Evolutionary conservation across 1,140 invertebrate genomes (phyloP), one percentile per base, ranked within the genome.

Genomic region (Pollicipes pollicipes): DNA sequence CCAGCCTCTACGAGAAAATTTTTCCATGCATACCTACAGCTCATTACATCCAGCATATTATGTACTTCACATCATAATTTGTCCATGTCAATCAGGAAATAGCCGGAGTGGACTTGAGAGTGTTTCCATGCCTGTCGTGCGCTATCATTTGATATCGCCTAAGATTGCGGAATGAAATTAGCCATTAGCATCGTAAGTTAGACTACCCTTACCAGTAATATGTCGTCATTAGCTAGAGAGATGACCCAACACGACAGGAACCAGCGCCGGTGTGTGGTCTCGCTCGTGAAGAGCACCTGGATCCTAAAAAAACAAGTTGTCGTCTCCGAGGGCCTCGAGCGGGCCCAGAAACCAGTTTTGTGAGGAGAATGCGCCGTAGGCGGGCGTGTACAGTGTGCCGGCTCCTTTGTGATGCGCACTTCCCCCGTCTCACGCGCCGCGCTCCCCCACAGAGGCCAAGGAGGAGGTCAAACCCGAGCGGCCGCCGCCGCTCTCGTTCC

Each of bases 401-500:
- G n/a, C n/a, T n/a, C n/a, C n/a, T n/a, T n/a, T n/a, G n/a, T n/a
- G n/a, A n/a, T n/a, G n/a, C n/a, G n/a, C n/a, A n/a, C n/a, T n/a
- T n/a, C n/a, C n/a, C n/a, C n/a, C n/a, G n/a, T n/a, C n/a, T n/a
- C n/a, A n/a, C n/a, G n/a, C n/a, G n/a, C n/a, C n/a, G n/a, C n/a
- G n/a, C n/a, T n/a, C n/a, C n/a, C n/a, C n/a, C n/a, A 21, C 45
- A 58, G 45, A 58, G 17, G 8, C 45, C 6, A 58, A 58, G 45
- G 45, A 58, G 45, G 45, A 58, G 45, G 45, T 21, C 45, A 58
- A 21, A 21, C 45, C 13, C 45, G 13, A 2, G 45, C 45, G 17
- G n/a, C 45, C 45, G 24, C 26, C 73, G 73, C 30, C 73, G 71
- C 69, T 70, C 30, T 72, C 76, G 66, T 76, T 76, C 74, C 74